These are phyloP conservation scores for Lutjanus campechanus DNA, from an alignment of 2,797 vertebrate species.

Conservation along the genomic window DNA sequence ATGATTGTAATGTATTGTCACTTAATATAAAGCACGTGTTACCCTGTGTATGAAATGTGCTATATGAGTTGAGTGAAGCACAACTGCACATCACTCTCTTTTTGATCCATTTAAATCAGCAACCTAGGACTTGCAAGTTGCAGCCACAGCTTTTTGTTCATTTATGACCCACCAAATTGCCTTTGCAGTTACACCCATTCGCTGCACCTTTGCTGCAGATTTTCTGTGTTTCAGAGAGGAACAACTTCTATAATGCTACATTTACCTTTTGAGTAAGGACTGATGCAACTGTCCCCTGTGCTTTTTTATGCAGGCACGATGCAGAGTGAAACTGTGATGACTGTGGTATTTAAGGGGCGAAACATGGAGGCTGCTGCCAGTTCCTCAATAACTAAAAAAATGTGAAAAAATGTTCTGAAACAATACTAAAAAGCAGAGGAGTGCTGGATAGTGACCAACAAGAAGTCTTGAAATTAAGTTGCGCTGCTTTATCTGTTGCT, in stretches of 20 bases:
- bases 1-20: too few species aligned
- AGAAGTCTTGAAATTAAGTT: conserved; percentile 22
- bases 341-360: conserved; percentile 49
- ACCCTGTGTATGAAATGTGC: too few species aligned
- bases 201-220: conserved; percentile 3
- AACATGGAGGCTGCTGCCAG: conserved; percentile 34
- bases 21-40: too few species aligned
- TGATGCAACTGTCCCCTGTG: conserved; percentile 17
- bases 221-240: neutral
- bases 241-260: neutral
- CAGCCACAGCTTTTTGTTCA: conserved; percentile 5
- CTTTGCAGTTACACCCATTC: neutral
- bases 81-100: conserved; percentile 7
- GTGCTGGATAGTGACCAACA: conserved; percentile 41
- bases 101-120: conserved; percentile 9
- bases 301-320: conserved; percentile 33
- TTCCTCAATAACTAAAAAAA: conserved; percentile 25
- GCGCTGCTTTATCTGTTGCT: conserved; percentile 19
- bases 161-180: conserved; percentile 7
- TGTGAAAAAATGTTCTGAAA: conserved; percentile 45
- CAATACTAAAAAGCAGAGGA: conserved; percentile 46
- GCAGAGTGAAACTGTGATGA: conserved; percentile 42
- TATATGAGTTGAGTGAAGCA: neutral
- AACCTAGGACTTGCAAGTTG: neutral
- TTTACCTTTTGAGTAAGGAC: neutral